Evolutionary conservation across 2,113 vertebrate genomes (phyloP).

Genomic region (Phalacrocorax aristotelis): DNA sequence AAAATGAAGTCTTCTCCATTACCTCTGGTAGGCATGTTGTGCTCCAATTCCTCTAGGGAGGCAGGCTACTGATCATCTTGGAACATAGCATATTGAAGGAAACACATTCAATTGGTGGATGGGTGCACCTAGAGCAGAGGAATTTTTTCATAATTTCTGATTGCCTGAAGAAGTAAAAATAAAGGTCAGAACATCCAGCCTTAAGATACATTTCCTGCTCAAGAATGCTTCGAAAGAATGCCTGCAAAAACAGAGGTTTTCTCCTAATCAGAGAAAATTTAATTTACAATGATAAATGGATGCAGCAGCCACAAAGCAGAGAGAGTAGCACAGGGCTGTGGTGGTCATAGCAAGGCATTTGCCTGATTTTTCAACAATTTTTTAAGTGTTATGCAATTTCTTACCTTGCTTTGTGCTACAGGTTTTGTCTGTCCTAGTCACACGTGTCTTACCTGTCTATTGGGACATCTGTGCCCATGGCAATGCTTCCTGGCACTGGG

Average conservation of each 20-base stretch:
- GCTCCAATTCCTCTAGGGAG: not conserved
- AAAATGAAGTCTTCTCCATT: not conserved
- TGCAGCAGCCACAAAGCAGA: not conserved
- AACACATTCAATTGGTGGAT: not conserved
- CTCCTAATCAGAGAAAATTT: not conserved
- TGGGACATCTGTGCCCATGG: not conserved
- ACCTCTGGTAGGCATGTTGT: not conserved
- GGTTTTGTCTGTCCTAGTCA: not conserved
- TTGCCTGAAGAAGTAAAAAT: not conserved
- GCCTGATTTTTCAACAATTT: not conserved
- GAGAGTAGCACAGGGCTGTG: not conserved
- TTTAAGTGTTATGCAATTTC: not conserved
- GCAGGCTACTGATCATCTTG: not conserved
- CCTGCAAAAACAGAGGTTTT: not conserved
- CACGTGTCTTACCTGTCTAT: accelerated
- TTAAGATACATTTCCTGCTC: not conserved
- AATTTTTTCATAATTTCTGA: not conserved
- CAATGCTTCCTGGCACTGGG: not conserved
- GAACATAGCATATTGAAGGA: not conserved
- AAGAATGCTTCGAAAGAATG: not conserved
- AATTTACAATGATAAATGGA: not conserved
- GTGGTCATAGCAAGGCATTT: not conserved
- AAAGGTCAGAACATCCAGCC: not conserved
- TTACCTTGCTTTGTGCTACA: not conserved
- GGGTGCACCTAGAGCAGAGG: not conserved